These are phyloP conservation scores for Erebia aethiops DNA, from an alignment of 2,888 invertebrate genomes.

Conservation along the genomic window DNA sequence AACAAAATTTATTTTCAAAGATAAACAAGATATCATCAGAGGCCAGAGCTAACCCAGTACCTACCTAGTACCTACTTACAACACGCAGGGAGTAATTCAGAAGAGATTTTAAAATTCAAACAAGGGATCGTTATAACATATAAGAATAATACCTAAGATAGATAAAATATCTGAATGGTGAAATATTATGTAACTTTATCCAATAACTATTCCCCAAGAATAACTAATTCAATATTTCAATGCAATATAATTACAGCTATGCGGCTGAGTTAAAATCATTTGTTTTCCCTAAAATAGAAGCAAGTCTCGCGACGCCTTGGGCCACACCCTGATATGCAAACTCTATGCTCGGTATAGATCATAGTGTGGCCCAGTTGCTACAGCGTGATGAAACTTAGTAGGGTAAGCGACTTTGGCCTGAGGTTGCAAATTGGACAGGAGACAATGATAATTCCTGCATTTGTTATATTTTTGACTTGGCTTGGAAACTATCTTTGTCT, in stretches of 20 bases:
- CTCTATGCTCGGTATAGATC: conserved; percentile 2
- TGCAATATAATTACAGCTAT: neutral
- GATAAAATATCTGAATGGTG: neutral
- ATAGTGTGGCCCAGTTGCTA: conserved; percentile 2
- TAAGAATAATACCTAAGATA: neutral
- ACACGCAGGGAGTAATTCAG: neutral
- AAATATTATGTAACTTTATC: neutral
- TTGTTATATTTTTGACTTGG: too few species aligned
- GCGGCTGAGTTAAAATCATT: conserved; percentile 4
- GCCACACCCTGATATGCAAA: conserved; percentile 9
- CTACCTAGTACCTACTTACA: too few species aligned
- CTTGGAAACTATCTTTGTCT: too few species aligned
- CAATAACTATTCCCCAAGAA: neutral
- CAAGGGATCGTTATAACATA: too few species aligned
- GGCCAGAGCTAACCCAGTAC: too few species aligned
- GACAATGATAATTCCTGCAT: neutral
- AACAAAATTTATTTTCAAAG: neutral
- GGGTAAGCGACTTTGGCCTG: neutral
- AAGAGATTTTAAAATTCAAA: neutral
- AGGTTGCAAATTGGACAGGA: neutral
- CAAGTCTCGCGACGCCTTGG: conserved; percentile 3
- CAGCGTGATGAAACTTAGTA: neutral
- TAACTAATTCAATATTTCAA: neutral
- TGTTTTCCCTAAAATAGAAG: conserved; percentile 8
- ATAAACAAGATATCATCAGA: neutral